Evolutionary conservation across 2,797 vertebrate genomes (phyloP), one percentile per base, ranked within the genome.

Genomic region (Crypturellus tataupa): DNA sequence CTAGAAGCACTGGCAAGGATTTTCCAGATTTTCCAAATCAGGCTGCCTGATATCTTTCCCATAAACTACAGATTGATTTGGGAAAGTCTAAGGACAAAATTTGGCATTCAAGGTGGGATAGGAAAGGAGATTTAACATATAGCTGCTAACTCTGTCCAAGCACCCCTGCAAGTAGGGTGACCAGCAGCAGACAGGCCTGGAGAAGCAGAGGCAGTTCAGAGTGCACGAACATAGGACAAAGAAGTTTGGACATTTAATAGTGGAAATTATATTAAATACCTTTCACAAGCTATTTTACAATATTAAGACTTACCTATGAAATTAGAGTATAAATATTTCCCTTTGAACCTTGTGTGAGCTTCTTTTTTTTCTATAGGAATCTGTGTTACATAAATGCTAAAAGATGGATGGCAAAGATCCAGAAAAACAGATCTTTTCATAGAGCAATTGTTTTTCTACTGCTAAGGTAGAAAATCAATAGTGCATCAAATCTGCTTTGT

Each of bases 391-490:
- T 76, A 90, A 94, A 70, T 62, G 56, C 85, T 92, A 69, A 92
- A 88, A 83, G 85, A 64, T 53, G 65, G 58, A 71, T 94, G 90
- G 78, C 90, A 84, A 25, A 89, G 40, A 73, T 76, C 31, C 79
- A 94, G 56, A 89, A 93, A 90, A 90, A 44, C 35, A 94, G 82
- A 62, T 72, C 73, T 94, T 83, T 92, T 75, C 83, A 85, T 71
- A 75, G 11, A 77, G 65, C 63, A 92, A 94, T 91, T 95, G 88
- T 94, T 97, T 95, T 95, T 76, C 85, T 80, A 65, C 65, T 82
- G 91, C 94, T 95, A 72, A 94, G 91, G 90, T 90, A 93, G 92
- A 92, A 97, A 97, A 97, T 96, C 97, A 95, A 96, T 96, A 95
- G 81, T 81, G 82, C 90, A 94, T 94, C 91, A 93, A 94, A 87